Conservation (phyloP, 2,797 vertebrate species). For the Peromyscus eremicus region DNA sequence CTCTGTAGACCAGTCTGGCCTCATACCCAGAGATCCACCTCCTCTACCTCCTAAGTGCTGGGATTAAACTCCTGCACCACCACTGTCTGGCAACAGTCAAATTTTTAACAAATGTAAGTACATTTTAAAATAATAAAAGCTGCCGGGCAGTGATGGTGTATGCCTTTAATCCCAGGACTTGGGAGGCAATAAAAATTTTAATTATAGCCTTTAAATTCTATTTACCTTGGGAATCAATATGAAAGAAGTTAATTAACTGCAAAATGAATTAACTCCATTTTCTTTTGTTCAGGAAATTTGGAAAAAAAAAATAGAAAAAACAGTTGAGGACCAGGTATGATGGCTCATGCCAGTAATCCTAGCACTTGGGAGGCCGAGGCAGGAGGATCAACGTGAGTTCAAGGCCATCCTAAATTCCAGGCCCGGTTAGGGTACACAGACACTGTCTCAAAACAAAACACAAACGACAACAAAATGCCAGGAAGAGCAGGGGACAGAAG, state of each 20-base stretch:
- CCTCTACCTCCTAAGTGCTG: neutral
- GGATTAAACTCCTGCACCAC: neutral
- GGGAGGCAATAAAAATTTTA: constrained; percentile 43
- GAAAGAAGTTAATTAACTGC: constrained; percentile 56
- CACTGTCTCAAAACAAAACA: neutral
- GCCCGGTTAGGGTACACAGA: neutral
- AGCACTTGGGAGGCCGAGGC: neutral
- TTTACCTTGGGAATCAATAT: constrained; percentile 34
- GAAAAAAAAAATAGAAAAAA: constrained; percentile 50
- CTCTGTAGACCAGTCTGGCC: neutral
- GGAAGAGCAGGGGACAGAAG: neutral
- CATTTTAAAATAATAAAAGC: neutral
- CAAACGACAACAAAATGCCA: neutral
- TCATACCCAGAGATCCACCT: neutral
- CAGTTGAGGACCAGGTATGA: neutral
- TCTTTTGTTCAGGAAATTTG: constrained; percentile 48
- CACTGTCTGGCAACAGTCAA: neutral
- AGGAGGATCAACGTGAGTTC: neutral
- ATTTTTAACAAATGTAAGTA: constrained; percentile 40
- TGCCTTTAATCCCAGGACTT: too few species aligned
- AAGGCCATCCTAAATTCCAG: neutral
- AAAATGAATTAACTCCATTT: constrained; percentile 28
- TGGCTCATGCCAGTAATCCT: neutral
- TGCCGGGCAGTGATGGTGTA: too few species aligned
- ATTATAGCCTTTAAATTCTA: constrained; percentile 64